These are phyloP conservation scores for Platypus cylindrus DNA, from an alignment of 2,888 invertebrate genomes.

Conservation along the genomic window DNA sequence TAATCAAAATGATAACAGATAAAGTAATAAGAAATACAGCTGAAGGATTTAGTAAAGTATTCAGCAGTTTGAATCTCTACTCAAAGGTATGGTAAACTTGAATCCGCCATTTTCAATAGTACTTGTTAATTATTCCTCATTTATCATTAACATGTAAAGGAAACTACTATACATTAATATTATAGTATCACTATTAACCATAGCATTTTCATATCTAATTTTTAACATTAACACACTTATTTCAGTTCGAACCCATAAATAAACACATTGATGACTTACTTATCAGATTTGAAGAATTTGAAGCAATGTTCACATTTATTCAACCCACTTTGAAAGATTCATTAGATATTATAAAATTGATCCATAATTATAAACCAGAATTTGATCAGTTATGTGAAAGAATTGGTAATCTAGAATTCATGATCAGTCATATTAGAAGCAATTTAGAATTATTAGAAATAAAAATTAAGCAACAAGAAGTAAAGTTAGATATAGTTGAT, in stretches of 20 bases:
- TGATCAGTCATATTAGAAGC: slow-evolving; percentile 22
- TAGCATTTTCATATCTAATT: no score
- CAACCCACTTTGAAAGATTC: slow-evolving; percentile 22
- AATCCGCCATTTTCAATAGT: no score
- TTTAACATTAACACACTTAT: slow-evolving; percentile 2
- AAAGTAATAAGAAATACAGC: no score
- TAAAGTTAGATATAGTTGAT: slow-evolving; percentile 19
- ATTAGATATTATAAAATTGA: slow-evolving; percentile 18
- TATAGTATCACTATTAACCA: no score
- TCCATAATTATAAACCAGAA: slow-evolving; percentile 18
- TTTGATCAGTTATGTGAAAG: slow-evolving; percentile 21
- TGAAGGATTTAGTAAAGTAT: no score
- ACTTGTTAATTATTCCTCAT: no score
- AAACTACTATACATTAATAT: no score
- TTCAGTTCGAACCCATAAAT: slow-evolving; percentile 21
- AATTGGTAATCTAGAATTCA: slow-evolving; percentile 22
- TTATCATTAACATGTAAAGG: no score
- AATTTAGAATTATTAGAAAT: slow-evolving; percentile 22
- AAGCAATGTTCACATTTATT: slow-evolving; percentile 24
- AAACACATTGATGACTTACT: slow-evolving; percentile 23
- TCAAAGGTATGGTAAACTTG: no score
- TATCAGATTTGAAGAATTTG: slow-evolving; percentile 26
- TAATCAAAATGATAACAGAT: no score
- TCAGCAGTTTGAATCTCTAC: no score
- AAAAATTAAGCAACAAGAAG: slow-evolving; percentile 24